phyloP scores from a whole-genome alignment of 2,113 vertebrate genomes.

The Cinclus cinclus region DNA sequence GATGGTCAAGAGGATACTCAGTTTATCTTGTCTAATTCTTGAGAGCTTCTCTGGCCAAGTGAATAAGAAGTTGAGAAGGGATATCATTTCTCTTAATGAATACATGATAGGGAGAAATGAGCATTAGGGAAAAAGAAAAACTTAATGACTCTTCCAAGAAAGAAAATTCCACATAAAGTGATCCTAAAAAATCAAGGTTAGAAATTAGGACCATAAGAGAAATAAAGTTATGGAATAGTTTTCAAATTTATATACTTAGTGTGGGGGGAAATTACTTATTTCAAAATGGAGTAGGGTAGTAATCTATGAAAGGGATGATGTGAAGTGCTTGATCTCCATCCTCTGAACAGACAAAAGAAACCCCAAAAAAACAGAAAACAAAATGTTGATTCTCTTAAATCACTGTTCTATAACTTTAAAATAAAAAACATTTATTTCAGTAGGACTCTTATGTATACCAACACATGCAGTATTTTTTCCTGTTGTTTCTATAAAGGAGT shows the following conservation, averaged over 20 bases:
- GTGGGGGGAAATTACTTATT: fast-evolving
- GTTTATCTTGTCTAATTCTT: neutral
- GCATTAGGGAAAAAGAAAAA: neutral
- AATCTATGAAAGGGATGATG: neutral
- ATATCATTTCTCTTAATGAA: neutral
- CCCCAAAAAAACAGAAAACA: neutral
- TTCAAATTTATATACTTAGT: neutral
- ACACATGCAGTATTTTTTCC: neutral
- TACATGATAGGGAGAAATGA: neutral
- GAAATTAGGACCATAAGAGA: neutral
- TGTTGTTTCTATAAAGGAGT: neutral
- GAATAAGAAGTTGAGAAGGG: neutral
- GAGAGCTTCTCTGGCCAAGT: neutral
- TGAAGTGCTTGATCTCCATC: neutral
- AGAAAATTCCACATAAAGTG: neutral
- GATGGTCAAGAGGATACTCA: neutral
- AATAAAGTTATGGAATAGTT: neutral
- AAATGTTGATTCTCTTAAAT: neutral
- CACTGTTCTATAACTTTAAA: neutral
- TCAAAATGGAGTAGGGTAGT: neutral
- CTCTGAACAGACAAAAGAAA: neutral
- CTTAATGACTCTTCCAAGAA: neutral
- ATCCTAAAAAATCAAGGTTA: neutral
- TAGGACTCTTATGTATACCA: neutral
- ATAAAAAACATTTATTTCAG: neutral